Conservation (phyloP, 2,888 invertebrate genomes). For the Micoletzkya japonica region DNA sequence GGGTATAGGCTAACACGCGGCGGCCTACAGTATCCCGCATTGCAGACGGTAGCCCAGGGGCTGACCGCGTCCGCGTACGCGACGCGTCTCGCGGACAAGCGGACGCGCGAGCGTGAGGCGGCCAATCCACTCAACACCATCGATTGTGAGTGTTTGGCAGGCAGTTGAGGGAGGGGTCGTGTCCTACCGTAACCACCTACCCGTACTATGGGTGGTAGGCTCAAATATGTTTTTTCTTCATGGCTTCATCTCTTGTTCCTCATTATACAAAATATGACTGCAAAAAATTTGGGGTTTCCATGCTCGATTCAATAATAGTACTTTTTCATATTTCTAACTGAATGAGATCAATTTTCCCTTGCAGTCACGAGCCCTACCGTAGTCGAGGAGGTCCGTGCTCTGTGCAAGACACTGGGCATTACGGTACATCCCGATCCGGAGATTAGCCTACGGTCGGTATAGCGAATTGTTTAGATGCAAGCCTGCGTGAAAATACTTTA, state of each 20-base stretch:
- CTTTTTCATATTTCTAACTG: too few relatives aligned
- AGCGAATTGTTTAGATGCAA: background rate
- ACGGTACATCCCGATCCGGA: slow-evolving; percentile 21
- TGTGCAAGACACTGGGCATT: slow-evolving; percentile 41
- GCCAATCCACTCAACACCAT: slow-evolving; percentile 39
- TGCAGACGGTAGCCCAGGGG: too few relatives aligned
- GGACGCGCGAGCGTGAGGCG: slow-evolving; percentile 30
- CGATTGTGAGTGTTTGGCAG: slow-evolving; percentile 31
- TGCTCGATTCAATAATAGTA: too few relatives aligned
- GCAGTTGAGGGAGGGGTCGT: background rate
- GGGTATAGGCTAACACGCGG: too few relatives aligned
- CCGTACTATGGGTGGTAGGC: too few relatives aligned
- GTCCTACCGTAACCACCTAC: background rate
- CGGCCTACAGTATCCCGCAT: too few relatives aligned
- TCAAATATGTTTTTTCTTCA: too few relatives aligned
- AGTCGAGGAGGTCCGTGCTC: slow-evolving; percentile 20
- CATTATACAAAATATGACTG: too few relatives aligned
- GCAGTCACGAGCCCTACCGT: background rate
- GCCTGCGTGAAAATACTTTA: slow-evolving; percentile 5
- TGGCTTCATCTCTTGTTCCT: background rate
- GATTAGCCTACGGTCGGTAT: slow-evolving; percentile 1
- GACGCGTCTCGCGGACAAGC: slow-evolving; percentile 8
- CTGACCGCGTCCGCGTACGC: slow-evolving; percentile 28
- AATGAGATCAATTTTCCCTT: too few relatives aligned
- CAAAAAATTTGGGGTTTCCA: too few relatives aligned